Percentiles rank a stretch among this genome's conserved stretches.
phyloP scores from a whole-genome alignment of 1,140 invertebrate genomes.

The Scaptomyza graminum region DNA sequence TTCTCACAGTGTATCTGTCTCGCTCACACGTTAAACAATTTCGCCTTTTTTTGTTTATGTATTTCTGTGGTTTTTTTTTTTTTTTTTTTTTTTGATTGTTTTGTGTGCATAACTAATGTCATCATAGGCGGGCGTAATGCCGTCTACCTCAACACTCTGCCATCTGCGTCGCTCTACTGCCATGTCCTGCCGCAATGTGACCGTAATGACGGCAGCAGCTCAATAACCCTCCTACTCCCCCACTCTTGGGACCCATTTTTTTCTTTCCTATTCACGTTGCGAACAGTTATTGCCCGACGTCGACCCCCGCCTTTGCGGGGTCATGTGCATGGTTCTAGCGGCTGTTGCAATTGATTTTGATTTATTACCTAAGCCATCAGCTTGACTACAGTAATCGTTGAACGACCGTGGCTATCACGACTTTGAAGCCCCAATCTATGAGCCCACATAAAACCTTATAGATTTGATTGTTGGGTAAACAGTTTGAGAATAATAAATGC shows the following conservation, averaged over 20 bases:
- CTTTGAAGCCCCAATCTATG: not conserved
- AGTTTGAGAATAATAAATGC: too few species aligned
- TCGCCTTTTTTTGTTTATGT: too few species aligned
- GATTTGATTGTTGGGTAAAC: too few species aligned
- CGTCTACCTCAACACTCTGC: slow-evolving; percentile 40
- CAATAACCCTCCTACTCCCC: not conserved
- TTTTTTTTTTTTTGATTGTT: slow-evolving; percentile 39
- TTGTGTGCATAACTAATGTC: slow-evolving; percentile 75
- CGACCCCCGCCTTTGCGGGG: not conserved
- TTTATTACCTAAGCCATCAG: slow-evolving; percentile 46
- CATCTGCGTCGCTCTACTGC: slow-evolving; percentile 22
- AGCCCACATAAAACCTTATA: not conserved
- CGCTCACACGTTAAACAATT: not conserved
- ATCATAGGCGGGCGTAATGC: slow-evolving; percentile 70
- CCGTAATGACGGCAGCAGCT: slow-evolving; percentile 68
- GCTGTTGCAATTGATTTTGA: slow-evolving; percentile 71
- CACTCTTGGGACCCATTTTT: too few species aligned
- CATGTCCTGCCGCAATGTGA: slow-evolving; percentile 60
- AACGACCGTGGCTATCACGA: slow-evolving; percentile 20
- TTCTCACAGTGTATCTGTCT: slow-evolving; percentile 4
- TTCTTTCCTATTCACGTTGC: too few species aligned
- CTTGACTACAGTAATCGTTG: not conserved
- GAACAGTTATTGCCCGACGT: slow-evolving; percentile 1
- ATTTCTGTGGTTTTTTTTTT: not conserved
- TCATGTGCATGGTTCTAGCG: slow-evolving; percentile 47